Evolutionary conservation across 2,113 vertebrate genomes (phyloP).

Genomic region (Arenaria interpres): DNA sequence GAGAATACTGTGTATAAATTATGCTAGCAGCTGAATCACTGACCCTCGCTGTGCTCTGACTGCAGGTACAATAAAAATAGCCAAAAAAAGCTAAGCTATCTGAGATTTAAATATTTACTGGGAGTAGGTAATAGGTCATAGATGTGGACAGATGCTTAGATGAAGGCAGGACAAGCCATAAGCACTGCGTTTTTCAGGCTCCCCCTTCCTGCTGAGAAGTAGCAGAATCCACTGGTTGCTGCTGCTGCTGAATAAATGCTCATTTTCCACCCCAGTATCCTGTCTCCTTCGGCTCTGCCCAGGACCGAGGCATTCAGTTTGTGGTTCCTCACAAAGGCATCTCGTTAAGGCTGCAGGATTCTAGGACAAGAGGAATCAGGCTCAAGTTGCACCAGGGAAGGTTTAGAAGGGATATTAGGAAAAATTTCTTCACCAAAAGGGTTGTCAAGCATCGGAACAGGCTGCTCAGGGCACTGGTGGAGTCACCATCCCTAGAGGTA

Average conservation of each 20-base stretch:
- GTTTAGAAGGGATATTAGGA: too few species aligned
- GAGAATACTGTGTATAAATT: neutral
- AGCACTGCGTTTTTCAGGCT: neutral
- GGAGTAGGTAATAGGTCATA: neutral
- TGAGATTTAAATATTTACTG: neutral
- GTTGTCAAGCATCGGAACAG: too few species aligned
- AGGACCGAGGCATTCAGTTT: fast-evolving
- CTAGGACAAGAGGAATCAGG: too few species aligned
- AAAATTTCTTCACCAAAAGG: too few species aligned
- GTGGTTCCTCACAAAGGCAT: neutral
- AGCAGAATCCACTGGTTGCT: neutral
- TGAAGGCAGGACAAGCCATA: neutral
- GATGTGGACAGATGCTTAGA: neutral
- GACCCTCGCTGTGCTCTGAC: neutral
- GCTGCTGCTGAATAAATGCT: neutral
- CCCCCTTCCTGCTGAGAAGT: neutral
- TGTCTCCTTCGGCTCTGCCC: neutral
- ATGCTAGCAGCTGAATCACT: neutral
- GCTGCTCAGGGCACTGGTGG: too few species aligned
- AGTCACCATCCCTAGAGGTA: too few species aligned
- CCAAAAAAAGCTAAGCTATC: neutral
- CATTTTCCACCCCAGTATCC: neutral
- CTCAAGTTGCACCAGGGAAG: too few species aligned
- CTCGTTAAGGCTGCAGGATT: neutral
- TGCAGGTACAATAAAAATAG: neutral